A percentile compares a stretch with the other conserved stretches of the same genome.
Conservation (phyloP, 2,797 vertebrate species). For the Sylvilagus floridanus region DNA sequence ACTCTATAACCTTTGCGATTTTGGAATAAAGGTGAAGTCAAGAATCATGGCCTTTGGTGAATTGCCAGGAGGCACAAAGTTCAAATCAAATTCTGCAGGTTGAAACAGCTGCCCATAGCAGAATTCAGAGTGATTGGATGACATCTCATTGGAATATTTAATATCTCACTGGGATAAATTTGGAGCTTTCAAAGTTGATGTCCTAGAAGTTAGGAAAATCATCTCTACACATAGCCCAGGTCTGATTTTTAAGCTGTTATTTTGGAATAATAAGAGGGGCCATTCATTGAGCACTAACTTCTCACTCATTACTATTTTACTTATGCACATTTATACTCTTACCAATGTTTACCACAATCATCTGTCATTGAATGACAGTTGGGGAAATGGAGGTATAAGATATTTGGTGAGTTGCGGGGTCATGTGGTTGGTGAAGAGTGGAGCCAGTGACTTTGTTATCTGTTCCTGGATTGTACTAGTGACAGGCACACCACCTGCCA, state of each 20-base stretch:
- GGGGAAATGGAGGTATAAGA: background rate
- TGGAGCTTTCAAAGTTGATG: background rate
- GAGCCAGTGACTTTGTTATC: rapidly evolving
- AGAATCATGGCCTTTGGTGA: background rate
- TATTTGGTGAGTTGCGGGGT: rapidly evolving
- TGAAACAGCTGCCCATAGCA: background rate
- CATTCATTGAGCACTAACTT: background rate
- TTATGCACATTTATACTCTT: background rate
- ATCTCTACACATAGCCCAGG: background rate
- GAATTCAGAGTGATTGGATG: background rate
- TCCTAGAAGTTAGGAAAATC: rapidly evolving
- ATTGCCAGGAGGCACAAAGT: background rate
- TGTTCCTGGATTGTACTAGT: rapidly evolving
- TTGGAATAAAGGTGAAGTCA: background rate
- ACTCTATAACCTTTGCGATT: background rate
- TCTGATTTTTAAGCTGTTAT: background rate
- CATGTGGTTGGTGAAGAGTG: rapidly evolving
- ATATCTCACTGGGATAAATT: background rate
- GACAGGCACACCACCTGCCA: rapidly evolving
- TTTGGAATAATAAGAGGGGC: background rate
- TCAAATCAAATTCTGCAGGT: background rate
- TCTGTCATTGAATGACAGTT: background rate
- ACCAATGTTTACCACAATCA: background rate
- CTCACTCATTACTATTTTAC: background rate
- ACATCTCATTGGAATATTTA: background rate